Base-by-base conservation (phyloP, 2,888 invertebrate species). In the Orthosia gothica region DNA sequence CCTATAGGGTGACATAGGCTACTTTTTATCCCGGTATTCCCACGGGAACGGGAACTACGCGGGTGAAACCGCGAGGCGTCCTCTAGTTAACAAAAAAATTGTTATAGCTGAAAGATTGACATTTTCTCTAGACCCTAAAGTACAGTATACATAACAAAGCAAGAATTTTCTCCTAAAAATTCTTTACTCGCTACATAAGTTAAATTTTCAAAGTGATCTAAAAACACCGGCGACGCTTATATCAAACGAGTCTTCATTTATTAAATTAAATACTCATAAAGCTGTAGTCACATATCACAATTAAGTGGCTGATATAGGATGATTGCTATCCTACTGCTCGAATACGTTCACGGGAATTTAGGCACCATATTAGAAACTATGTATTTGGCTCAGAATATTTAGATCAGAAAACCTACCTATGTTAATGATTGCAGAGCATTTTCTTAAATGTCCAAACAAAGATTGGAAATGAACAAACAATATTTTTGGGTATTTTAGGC, bases 241-340 rank as follows among this genome's bases (percentile, higher is more conserved):
- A n/a, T 26, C 16, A 12, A 9, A 32, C 15, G 52, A 52, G 20
- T 47, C 26, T 20, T 20, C 9, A 65, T 50, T 67, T 58, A 66
- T 57, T 70, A 40, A 49, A 66, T 66, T 74, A 66, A 76, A 66
- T 32, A 47, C 45, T 76, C 67, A 13, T 76, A 67, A 74, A 58
- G 16, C 68, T 76, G 45, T 58, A 47, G 45, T 26, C 67, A 23
- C 45, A 45, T 58, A 20, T 58, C 50, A 66, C 12, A 50, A 50
- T 50, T 50, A 75, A 74, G 49, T 64, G 57, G 50, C n/a, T 20
- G 12, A 45, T 15, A 20, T 20, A 16, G 13, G 20, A 52, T 67
- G 74, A 74, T 76, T 45, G 52, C 20, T 59, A n/a, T n/a, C 40
- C n/a, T 52, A 11, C n/a, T 52, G 12, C n/a, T n/a, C 52, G n/a